These are phyloP conservation scores for Prionailurus bengalensis DNA, from an alignment of 2,113 vertebrate species.

Conservation along the genomic window DNA sequence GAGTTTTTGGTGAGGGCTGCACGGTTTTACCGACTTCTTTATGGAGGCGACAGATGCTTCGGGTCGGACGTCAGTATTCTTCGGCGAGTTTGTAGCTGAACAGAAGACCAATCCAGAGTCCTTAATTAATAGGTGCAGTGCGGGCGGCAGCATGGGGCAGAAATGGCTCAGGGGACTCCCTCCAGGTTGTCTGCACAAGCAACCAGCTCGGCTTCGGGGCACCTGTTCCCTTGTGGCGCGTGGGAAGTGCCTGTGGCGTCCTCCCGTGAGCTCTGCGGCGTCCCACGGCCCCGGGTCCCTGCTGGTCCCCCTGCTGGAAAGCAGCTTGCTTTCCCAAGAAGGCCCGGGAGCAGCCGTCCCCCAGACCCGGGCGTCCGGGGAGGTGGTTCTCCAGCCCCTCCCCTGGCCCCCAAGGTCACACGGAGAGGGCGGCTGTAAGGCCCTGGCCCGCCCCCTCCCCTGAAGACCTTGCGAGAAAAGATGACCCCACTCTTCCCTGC, in stretches of 20 bases:
- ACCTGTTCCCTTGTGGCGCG: not conserved
- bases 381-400: not conserved
- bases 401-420: not conserved
- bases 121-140: not conserved
- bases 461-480: not conserved
- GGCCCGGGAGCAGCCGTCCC: not conserved
- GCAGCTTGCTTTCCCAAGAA: not conserved
- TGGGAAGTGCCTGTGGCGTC: not conserved
- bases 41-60: not conserved
- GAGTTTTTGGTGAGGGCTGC: not conserved
- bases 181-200: not conserved
- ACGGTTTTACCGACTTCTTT: not conserved
- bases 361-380: not conserved
- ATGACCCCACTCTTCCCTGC: not conserved
- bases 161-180: not conserved
- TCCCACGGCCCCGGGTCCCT: not conserved
- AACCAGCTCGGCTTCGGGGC: not conserved
- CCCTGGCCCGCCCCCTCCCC: not conserved
- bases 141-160: not conserved
- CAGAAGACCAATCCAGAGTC: not conserved
- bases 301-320: too few species aligned
- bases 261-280: not conserved
- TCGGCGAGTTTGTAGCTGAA: not conserved
- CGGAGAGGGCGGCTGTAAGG: not conserved
- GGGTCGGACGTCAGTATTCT: not conserved